Evolutionary conservation across 2,797 vertebrate species (phyloP), one percentile per base, ranked within the genome.

Genomic region (Sebastes hopkinsi): DNA sequence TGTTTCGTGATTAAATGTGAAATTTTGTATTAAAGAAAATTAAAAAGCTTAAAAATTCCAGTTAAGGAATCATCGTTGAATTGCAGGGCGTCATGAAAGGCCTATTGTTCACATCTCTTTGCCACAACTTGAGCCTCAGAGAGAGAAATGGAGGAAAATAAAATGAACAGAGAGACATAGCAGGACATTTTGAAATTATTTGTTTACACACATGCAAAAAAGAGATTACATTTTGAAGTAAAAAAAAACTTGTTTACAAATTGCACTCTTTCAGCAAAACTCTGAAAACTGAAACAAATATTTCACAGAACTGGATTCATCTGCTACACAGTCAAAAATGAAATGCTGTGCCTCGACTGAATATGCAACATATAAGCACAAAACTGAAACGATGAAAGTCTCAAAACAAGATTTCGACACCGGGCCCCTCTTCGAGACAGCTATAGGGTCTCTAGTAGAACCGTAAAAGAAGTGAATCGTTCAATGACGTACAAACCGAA

Each of bases 51-150:
- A 22, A 6, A 46, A 50, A 50, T 46, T 32, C 36, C n/a, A 29
- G 56, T 42, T 60, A n/a, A 88, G 92, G 91, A 92, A 92, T 94
- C 91, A 92, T 94, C 91, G 89, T 88, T 93, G 94, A 92, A 94
- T 91, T 89, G 93, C 93, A 90, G 87, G 88, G 81, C 87, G 93
- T 91, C 93, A 94, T 96, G 95, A 96, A 96, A 96, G 92, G 92
- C 59, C 94, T 95, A 95, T 96, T 96, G 95, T 96, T 92, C 67
- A 83, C 91, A 88, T 92, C 90, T 91, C 89, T 87, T 70, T 80
- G 83, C 88, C 68, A 88, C 81, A 80, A 82, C 66, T 83, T 80
- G 76, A 80, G 81, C 75, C 79, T 42, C 22, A 66, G 79, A 79
- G 73, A 84, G 75, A 85, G 73, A 76, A 77, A 82, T 18, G 65